Percentiles rank a stretch among this genome's conserved stretches.
These are phyloP conservation scores for Thereuonema tuberculata DNA, from an alignment of 1,140 invertebrate genomes.

Conservation along the genomic window DNA sequence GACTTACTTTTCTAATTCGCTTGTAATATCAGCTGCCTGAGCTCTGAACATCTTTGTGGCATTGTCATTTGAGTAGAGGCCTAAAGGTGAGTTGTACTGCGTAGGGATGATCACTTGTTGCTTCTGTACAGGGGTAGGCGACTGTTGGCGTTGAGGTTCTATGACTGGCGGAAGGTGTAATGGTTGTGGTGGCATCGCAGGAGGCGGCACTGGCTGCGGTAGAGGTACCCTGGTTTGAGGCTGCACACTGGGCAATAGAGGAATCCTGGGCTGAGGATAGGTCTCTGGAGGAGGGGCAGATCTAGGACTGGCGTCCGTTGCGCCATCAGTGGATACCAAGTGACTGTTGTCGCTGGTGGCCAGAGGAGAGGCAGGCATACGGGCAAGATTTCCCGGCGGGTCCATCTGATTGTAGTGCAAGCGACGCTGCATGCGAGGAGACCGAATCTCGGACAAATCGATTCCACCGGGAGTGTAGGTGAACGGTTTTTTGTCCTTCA, in stretches of 20 bases:
- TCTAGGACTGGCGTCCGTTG: too few species aligned
- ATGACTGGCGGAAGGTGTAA: constrained; percentile 15
- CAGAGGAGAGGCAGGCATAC: constrained; percentile 15
- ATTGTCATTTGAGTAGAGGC: constrained; percentile 19
- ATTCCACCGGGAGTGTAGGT: constrained; percentile 85
- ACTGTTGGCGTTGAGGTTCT: background rate
- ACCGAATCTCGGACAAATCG: constrained; percentile 75
- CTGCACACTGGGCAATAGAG: constrained; percentile 1
- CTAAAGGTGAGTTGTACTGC: constrained; percentile 26
- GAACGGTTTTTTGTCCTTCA: constrained; percentile 88
- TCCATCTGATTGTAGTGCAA: constrained; percentile 9
- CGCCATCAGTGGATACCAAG: too few species aligned
- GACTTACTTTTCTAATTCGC: too few species aligned
- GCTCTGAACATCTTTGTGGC: constrained; percentile 17
- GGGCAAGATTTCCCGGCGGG: constrained; percentile 22
- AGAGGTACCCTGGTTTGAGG: background rate
- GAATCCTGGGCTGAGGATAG: background rate
- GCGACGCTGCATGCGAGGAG: constrained; percentile 71
- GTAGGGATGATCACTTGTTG: constrained; percentile 11
- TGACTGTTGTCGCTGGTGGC: too few species aligned
- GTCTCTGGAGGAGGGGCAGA: background rate
- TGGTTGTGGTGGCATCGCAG: constrained; percentile 2
- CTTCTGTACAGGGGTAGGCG: background rate
- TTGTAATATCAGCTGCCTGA: too few species aligned
- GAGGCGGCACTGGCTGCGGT: background rate